A percentile compares a stretch with the other conserved stretches of the same genome.
Evolutionary conservation across 2,797 vertebrate species (phyloP).

Genomic region (Myotis myotis): DNA sequence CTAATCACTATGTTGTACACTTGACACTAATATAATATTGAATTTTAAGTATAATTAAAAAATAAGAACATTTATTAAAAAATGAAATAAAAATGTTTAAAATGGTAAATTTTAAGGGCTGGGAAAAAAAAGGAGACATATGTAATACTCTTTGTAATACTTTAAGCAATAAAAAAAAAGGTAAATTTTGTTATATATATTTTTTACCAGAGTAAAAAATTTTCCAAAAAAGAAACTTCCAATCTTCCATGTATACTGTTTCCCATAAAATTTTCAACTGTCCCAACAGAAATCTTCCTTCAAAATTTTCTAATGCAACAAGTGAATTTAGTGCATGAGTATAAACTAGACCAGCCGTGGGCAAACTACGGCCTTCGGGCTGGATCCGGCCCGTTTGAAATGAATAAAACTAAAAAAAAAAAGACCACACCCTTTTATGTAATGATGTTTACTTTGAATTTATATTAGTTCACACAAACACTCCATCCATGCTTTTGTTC

Average conservation of each 20-base stretch:
- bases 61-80: not conserved
- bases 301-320: not conserved
- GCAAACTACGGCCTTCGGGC: too few species aligned
- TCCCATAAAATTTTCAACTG: conserved; percentile 2
- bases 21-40: not conserved
- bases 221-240: not conserved
- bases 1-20: not conserved
- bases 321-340: not conserved
- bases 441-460: too few species aligned
- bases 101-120: not conserved
- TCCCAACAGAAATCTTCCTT: conserved; percentile 31
- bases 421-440: too few species aligned
- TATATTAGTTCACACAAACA: too few species aligned
- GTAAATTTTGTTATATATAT: not conserved
- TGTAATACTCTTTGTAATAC: too few species aligned
- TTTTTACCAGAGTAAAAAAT: not conserved
- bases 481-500: too few species aligned
- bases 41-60: not conserved
- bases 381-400: too few species aligned
- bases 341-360: not conserved
- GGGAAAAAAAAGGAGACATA: too few species aligned
- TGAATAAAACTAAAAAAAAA: too few species aligned
- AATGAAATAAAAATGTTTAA: not conserved
- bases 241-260: not conserved
- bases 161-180: not conserved